phyloP scores from a whole-genome alignment of 2,888 invertebrate genomes.

The Dolomedes plantarius region DNA sequence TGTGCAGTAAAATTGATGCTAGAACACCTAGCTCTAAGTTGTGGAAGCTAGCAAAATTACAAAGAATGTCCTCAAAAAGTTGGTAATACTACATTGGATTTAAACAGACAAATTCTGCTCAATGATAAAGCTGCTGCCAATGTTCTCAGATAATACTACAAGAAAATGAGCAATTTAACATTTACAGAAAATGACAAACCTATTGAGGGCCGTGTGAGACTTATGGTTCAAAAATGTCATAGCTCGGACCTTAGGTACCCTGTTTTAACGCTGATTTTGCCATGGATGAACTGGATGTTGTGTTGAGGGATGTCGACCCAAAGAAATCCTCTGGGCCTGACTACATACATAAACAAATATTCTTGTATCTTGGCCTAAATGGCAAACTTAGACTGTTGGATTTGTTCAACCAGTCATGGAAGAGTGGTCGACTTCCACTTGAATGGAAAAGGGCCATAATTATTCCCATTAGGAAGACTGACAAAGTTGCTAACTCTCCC shows the following conservation, averaged over 20 bases:
- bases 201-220: neutral
- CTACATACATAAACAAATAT: constrained; percentile 9
- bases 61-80: too few relatives aligned
- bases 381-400: neutral
- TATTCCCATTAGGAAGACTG: neutral
- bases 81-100: neutral
- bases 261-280: neutral
- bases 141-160: neutral
- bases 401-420: constrained; percentile 13
- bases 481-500: neutral
- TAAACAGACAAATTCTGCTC: neutral
- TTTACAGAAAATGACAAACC: neutral
- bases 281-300: constrained; percentile 1
- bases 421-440: neutral
- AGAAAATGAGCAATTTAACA: neutral
- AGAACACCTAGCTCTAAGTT: constrained; percentile 4
- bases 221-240: neutral
- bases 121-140: constrained; percentile 17
- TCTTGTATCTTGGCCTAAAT: neutral
- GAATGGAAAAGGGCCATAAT: neutral
- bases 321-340: constrained; percentile 20
- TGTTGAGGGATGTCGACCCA: neutral
- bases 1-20: constrained; percentile 10
- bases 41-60: constrained; percentile 9
- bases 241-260: neutral